phyloP scores from a whole-genome alignment of 2,113 vertebrate species.

The Leptodactylus fuscus region DNA sequence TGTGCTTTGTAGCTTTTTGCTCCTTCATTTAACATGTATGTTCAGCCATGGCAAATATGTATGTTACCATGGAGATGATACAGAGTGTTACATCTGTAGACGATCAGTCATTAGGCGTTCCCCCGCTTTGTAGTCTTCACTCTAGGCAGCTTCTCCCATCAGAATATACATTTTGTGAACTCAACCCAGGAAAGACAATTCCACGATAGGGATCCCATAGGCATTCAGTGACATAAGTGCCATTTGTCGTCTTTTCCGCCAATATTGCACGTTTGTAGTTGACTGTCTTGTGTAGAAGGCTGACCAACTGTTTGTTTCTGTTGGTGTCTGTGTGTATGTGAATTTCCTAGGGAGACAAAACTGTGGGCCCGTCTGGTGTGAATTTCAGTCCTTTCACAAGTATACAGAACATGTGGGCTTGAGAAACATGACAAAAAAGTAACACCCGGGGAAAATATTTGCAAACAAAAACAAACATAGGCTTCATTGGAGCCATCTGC shows the following conservation, averaged over 20 bases:
- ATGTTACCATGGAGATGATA: no score
- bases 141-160: background rate
- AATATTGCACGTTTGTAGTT: background rate
- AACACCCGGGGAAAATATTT: constrained; percentile 56
- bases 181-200: background rate
- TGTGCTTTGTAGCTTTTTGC: background rate
- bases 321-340: constrained; percentile 6
- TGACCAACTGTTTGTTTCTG: constrained; percentile 25
- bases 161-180: background rate
- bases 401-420: constrained; percentile 30
- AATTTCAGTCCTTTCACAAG: constrained; percentile 23
- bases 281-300: constrained; percentile 14
- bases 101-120: background rate
- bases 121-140: background rate
- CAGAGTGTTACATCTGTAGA: background rate
- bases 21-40: background rate
- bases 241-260: background rate
- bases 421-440: constrained; percentile 15
- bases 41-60: background rate
- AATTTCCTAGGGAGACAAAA: constrained; percentile 10
- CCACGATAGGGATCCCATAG: background rate
- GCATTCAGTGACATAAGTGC: background rate
- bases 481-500: constrained; percentile 45
- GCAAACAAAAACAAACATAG: constrained; percentile 56
- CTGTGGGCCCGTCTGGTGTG: constrained; percentile 28